These are phyloP conservation scores for Silurus aristotelis DNA, from an alignment of 2,797 vertebrate species.

Conservation along the genomic window DNA sequence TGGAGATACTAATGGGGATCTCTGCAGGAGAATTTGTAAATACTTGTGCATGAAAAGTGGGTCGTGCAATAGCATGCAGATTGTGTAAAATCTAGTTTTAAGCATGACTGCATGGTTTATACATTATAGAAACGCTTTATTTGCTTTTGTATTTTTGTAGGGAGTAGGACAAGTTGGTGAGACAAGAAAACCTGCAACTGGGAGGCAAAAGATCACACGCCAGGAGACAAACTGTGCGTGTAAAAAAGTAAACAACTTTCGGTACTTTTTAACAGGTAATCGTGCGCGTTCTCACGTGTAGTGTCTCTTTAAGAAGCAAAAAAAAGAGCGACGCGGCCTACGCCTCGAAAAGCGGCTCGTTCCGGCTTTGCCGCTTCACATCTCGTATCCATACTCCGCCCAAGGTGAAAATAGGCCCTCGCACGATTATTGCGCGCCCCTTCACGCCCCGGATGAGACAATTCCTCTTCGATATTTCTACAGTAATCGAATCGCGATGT, in stretches of 20 bases:
- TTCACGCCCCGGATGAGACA: too few relatives aligned
- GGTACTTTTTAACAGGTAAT: background rate
- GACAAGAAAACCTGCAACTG: too few relatives aligned
- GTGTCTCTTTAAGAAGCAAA: constrained; percentile 74
- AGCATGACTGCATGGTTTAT: background rate
- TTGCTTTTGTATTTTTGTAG: background rate
- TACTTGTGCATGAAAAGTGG: background rate
- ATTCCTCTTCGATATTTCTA: too few relatives aligned
- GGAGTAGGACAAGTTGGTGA: background rate
- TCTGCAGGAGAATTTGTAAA: background rate
- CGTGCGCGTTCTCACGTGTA: constrained; percentile 39
- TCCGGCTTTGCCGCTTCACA: constrained; percentile 80
- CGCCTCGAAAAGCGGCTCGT: constrained; percentile 86
- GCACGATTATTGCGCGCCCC: background rate
- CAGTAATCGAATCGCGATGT: too few relatives aligned
- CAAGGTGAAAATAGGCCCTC: constrained; percentile 71
- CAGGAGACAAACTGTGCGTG: background rate
- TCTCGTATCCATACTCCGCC: constrained; percentile 73
- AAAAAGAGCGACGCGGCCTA: constrained; percentile 67
- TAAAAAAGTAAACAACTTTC: background rate
- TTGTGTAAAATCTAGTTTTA: background rate
- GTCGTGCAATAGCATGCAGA: background rate
- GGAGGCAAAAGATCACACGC: background rate
- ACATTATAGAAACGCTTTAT: background rate
- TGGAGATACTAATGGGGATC: too few relatives aligned